phyloP scores from a whole-genome alignment of 2,888 invertebrate genomes.

The Mythimna albipuncta region DNA sequence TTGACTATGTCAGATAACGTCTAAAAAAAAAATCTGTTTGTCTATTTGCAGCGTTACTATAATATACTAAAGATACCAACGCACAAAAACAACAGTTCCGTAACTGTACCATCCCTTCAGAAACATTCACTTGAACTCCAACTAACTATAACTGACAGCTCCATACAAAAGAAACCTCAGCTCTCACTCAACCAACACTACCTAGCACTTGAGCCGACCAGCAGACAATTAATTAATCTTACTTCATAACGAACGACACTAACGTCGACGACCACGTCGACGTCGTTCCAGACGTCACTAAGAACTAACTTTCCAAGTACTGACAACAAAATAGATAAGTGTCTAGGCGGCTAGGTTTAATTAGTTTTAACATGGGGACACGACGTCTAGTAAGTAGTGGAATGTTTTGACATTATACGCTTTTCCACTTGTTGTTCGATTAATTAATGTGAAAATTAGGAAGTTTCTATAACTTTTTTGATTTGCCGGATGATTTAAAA shows the following conservation, averaged over 20 bases:
- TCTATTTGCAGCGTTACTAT: too few species aligned
- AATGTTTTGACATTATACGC: neutral
- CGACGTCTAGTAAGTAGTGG: neutral
- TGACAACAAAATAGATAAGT: conserved; percentile 14
- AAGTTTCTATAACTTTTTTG: too few species aligned
- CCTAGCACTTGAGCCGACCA: conserved; percentile 2
- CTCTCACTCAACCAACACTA: conserved; percentile 12
- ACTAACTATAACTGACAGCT: neutral
- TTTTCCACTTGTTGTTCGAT: neutral
- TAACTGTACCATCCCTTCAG: neutral
- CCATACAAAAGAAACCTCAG: conserved; percentile 14
- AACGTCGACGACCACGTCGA: conserved; percentile 2
- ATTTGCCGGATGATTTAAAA: too few species aligned
- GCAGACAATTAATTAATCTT: conserved; percentile 56
- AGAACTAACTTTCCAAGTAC: conserved; percentile 47
- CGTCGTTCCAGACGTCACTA: conserved; percentile 36
- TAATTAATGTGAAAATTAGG: neutral
- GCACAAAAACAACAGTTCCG: neutral
- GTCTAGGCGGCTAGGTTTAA: neutral
- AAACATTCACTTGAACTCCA: neutral
- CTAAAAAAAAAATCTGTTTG: too few species aligned
- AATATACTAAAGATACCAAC: neutral
- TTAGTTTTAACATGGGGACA: conserved; percentile 7
- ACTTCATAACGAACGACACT: conserved; percentile 23
- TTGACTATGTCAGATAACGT: too few species aligned